Evolutionary conservation across 1,140 invertebrate species (phyloP).

Genomic region (Atta texana): DNA sequence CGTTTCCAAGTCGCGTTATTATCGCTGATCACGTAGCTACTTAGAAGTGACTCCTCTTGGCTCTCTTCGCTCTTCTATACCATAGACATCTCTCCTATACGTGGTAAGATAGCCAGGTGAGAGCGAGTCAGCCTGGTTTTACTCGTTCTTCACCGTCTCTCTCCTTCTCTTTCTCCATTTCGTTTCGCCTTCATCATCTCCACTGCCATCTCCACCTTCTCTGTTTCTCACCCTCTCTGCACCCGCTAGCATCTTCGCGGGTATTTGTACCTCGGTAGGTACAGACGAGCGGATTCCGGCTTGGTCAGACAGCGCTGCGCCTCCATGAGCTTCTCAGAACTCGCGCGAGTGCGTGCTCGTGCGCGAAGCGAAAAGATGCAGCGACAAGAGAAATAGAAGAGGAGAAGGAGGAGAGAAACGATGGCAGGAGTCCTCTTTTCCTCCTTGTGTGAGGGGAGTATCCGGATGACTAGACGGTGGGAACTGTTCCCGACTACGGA

Average conservation of each 20-base stretch:
- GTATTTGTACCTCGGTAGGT: constrained; percentile 75
- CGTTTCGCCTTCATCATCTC: constrained; percentile 18
- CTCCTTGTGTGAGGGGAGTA: constrained; percentile 63
- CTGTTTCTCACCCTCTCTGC: constrained; percentile 69
- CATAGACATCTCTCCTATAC: constrained; percentile 67
- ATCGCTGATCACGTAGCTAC: constrained; percentile 86
- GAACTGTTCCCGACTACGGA: constrained; percentile 79
- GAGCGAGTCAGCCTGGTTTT: constrained; percentile 74
- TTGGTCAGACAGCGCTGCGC: constrained; percentile 85
- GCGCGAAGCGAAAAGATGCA: constrained; percentile 69
- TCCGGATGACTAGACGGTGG: constrained; percentile 84
- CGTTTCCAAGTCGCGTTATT: constrained; percentile 82
- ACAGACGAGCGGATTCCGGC: constrained; percentile 78
- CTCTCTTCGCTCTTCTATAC: constrained; percentile 67
- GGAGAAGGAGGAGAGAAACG: constrained; percentile 40
- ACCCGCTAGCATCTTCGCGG: constrained; percentile 64
- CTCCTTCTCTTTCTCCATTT: constrained; percentile 25
- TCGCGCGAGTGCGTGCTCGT: constrained; percentile 33
- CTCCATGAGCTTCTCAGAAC: constrained; percentile 83
- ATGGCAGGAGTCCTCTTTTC: constrained; percentile 51
- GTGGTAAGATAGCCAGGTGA: constrained; percentile 69
- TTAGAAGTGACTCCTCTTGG: constrained; percentile 81
- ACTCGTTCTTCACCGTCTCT: constrained; percentile 64
- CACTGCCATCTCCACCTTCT: constrained; percentile 33
- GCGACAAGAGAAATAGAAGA: constrained; percentile 30